phyloP scores from a whole-genome alignment of 2,113 vertebrate genomes.

The Cisticola juncidis region DNA sequence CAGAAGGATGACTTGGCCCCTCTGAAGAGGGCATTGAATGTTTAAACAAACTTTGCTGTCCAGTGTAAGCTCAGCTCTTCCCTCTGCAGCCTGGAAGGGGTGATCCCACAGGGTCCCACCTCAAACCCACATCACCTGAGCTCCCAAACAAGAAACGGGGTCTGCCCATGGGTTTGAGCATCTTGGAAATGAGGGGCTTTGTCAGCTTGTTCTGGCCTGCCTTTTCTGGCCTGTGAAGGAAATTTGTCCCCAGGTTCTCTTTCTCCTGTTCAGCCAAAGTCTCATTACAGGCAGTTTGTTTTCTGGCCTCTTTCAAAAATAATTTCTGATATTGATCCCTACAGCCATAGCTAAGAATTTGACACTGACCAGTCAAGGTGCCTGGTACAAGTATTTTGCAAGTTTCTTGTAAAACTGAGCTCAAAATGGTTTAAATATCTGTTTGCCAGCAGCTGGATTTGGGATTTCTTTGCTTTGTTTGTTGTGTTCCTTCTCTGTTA shows the following conservation, averaged over 20 bases:
- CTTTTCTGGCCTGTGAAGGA: neutral
- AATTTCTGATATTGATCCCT: neutral
- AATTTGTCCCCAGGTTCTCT: neutral
- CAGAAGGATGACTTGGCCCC: neutral
- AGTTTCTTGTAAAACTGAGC: neutral
- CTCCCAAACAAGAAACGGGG: neutral
- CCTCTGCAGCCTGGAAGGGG: neutral
- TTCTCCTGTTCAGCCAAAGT: neutral
- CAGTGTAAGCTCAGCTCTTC: neutral
- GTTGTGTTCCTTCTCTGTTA: neutral
- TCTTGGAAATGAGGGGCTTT: neutral
- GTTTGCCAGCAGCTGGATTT: neutral
- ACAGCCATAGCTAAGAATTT: neutral
- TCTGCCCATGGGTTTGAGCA: accelerated
- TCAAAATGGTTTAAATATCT: neutral
- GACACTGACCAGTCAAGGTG: neutral
- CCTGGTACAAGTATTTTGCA: neutral
- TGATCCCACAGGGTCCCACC: neutral
- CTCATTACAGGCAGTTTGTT: neutral
- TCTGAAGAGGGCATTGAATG: neutral
- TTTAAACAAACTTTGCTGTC: neutral
- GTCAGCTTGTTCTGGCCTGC: neutral
- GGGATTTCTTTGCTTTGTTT: neutral
- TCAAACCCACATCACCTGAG: neutral
- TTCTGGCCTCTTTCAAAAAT: neutral